These are phyloP conservation scores for Siderastrea siderea DNA, from an alignment of 92 coral and sea anemone species.

Conservation along the genomic window DNA sequence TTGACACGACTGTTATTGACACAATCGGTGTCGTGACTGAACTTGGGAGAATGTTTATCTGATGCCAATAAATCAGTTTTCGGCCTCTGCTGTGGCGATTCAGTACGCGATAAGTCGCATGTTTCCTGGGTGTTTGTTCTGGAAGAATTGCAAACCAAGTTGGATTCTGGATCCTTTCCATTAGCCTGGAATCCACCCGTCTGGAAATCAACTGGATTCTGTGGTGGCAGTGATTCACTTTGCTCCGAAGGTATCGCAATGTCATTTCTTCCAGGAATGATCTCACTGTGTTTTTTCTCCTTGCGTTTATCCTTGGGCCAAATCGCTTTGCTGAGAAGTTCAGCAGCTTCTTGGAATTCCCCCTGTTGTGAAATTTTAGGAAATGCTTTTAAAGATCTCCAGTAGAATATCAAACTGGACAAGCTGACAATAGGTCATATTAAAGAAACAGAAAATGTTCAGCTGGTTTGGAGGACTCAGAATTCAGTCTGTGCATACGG, in stretches of 20 bases:
- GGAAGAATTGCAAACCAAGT: not conserved
- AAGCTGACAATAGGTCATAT: too few species aligned
- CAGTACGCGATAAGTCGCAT: not conserved
- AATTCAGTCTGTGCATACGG: too few species aligned
- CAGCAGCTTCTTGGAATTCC: constrained; percentile 33
- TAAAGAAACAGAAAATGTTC: too few species aligned
- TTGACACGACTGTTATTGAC: not conserved
- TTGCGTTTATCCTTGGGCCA: not conserved
- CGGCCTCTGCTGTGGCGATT: not conserved
- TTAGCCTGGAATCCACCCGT: not conserved
- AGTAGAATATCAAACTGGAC: too few species aligned
- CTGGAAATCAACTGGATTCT: not conserved
- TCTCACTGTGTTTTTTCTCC: not conserved
- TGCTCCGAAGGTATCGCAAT: too few species aligned
- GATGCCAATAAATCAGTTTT: not conserved
- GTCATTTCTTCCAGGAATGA: not conserved
- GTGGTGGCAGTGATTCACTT: not conserved
- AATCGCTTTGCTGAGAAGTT: not conserved
- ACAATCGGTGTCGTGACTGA: not conserved
- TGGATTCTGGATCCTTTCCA: not conserved
- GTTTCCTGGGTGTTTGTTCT: not conserved
- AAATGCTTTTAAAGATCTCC: too few species aligned
- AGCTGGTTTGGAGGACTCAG: too few species aligned
- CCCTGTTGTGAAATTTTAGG: constrained; percentile 3
- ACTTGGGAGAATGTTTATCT: not conserved